phyloP scores from a whole-genome alignment of 1,140 invertebrate genomes.

The Heterodera carotae region DNA sequence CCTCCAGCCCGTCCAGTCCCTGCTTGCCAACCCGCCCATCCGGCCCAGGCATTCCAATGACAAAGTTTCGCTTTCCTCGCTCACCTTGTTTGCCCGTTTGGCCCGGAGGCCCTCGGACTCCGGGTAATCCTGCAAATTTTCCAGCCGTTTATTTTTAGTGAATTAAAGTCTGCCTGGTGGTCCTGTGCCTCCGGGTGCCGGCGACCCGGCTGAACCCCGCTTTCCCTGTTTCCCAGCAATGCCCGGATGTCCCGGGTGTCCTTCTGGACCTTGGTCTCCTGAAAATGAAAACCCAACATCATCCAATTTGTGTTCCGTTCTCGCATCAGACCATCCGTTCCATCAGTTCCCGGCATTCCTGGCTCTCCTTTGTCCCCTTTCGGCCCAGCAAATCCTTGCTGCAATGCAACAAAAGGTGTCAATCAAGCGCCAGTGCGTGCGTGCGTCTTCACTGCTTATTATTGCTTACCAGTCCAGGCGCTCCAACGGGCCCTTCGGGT shows the following conservation, averaged over 20 bases:
- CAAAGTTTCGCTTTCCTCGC: conserved; percentile 40
- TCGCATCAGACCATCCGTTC: conserved; percentile 34
- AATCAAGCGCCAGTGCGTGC: no score
- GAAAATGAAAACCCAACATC: conserved; percentile 11
- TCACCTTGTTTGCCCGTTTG: conserved; percentile 40
- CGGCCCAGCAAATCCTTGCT: conserved; percentile 27
- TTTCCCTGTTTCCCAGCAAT: conserved; percentile 41
- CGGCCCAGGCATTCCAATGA: conserved; percentile 41
- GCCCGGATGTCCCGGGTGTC: conserved; percentile 35
- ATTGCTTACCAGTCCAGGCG: conserved; percentile 33
- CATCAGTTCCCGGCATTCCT: conserved; percentile 42
- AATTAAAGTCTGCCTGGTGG: not conserved
- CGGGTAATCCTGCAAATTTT: not conserved
- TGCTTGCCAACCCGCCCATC: conserved; percentile 42
- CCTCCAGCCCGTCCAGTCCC: conserved; percentile 44
- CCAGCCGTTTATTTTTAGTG: not conserved
- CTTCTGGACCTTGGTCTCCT: conserved; percentile 49
- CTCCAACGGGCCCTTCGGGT: conserved; percentile 32
- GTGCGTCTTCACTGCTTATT: not conserved
- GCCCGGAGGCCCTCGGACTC: conserved; percentile 32
- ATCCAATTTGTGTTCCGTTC: not conserved
- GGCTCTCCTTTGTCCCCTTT: conserved; percentile 43
- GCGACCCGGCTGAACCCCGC: conserved; percentile 29
- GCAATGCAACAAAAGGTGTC: no score
- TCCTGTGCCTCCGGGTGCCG: conserved; percentile 41